Evolutionary conservation across 2,797 vertebrate genomes (phyloP), one percentile per base, ranked within the genome.

Genomic region (Pseudochirops corinnae): DNA sequence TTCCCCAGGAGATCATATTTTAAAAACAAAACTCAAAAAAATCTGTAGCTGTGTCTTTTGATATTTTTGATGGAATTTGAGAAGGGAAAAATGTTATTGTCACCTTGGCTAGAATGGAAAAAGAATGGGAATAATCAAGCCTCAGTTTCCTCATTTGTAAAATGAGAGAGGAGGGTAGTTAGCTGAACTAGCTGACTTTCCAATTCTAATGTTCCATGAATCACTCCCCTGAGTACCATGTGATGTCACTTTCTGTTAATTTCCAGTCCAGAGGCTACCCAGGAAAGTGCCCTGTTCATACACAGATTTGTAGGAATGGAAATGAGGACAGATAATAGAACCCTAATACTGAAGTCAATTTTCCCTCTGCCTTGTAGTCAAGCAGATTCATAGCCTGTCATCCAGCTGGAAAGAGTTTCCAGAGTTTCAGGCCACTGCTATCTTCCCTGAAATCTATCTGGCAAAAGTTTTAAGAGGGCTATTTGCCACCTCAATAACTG

Each of bases 31-130:
- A 21, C 39, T 82, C 18, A 56, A 56, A 82, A 56, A 33, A 74
- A 90, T 93, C 26, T 16, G 50, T 90, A 60, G 28, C 39, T 91
- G 28, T 95, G 96, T 87, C 74, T 50, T 13, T 29, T 93, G 93
- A 62, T 53, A 55, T 92, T 91, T 55, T 87, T 56, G 4, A 60
- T 57, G 21, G 46, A 33, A 67, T 56, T 91, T 94, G 87, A 57
- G 56, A 94, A 67, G 14, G 24, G 21, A 56, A 16, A 67, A 13
- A n/a, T 33, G 13, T 50, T 9, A 18, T 87, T 62, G 0, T 21
- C 0, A 1, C 50, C 57, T 57, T 92, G 53, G 11, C 39, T 18
- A 52, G 55, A 28, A 18, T 39, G 3, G n/a, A 56, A 24, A 33
- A 24, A 39, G 74, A 56, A 29, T 39, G 39, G 26, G 39, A 10